Evolutionary conservation across 2,888 invertebrate species (phyloP).

Genomic region (Amphipyra berbera): DNA sequence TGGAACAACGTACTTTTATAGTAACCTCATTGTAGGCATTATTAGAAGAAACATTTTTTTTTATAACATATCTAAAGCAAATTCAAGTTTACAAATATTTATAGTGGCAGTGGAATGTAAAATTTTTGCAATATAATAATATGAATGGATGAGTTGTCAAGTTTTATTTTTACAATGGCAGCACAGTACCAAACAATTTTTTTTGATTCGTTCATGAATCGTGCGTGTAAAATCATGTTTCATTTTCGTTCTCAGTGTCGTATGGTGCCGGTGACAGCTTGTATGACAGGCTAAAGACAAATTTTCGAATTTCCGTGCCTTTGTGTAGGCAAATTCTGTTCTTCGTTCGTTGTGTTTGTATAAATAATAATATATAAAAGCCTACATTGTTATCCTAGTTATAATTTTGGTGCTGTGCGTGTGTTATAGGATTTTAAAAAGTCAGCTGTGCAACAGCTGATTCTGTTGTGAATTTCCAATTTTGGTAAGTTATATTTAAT

Average conservation of each 20-base stretch:
- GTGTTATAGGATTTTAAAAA: slow-evolving; percentile 39
- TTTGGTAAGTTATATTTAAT: slow-evolving; percentile 43
- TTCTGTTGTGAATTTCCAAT: slow-evolving; percentile 36
- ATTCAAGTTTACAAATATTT: too few relatives aligned
- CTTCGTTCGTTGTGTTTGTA: slow-evolving; percentile 35
- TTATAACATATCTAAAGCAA: too few relatives aligned
- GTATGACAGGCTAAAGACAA: slow-evolving; percentile 26
- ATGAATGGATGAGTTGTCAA: too few relatives aligned
- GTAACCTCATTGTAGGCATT: too few relatives aligned
- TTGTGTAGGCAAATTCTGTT: slow-evolving; percentile 40
- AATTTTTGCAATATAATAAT: too few relatives aligned
- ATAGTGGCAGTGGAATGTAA: too few relatives aligned
- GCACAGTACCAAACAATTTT: too few relatives aligned
- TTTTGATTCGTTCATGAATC: not conserved
- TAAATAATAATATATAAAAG: slow-evolving; percentile 11
- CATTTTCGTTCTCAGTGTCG: slow-evolving; percentile 13
- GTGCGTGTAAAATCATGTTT: too few relatives aligned
- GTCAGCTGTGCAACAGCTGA: slow-evolving; percentile 58
- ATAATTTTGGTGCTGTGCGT: slow-evolving; percentile 50
- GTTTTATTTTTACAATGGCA: too few relatives aligned
- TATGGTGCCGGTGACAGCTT: slow-evolving; percentile 29
- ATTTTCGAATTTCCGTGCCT: slow-evolving; percentile 55
- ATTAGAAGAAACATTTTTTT: too few relatives aligned
- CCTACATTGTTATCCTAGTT: slow-evolving; percentile 35
- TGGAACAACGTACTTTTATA: too few relatives aligned